Conservation (phyloP, 2,113 vertebrate genomes). For the Charadrius vociferus region DNA sequence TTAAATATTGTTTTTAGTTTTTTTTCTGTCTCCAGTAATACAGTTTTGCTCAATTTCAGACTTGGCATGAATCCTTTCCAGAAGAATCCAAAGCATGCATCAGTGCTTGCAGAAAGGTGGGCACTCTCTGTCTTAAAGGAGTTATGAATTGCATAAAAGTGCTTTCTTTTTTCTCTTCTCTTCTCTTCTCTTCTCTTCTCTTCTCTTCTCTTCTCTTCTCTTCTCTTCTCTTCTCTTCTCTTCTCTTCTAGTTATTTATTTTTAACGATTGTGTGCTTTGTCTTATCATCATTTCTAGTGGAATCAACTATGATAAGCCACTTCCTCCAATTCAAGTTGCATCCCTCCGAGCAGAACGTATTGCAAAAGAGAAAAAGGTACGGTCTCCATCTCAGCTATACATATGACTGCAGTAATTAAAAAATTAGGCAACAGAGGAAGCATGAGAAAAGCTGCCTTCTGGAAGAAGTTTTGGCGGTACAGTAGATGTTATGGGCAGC, state of each 20-base stretch:
- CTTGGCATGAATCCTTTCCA: slow-evolving; percentile 95
- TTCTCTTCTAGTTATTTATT: neutral
- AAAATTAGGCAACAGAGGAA: neutral
- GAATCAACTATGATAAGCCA: slow-evolving; percentile 92
- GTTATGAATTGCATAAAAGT: neutral
- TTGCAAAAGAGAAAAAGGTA: slow-evolving; percentile 93
- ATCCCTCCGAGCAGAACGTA: slow-evolving; percentile 89
- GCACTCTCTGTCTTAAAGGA: neutral
- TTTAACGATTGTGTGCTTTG: neutral
- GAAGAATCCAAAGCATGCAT: slow-evolving; percentile 94
- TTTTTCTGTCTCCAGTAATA: slow-evolving; percentile 15
- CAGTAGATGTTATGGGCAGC: neutral
- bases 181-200: too few relatives aligned
- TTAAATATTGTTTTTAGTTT: neutral
- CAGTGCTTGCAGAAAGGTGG: slow-evolving; percentile 90
- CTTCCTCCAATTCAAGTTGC: slow-evolving; percentile 91
- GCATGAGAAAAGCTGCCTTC: neutral
- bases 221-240: neutral
- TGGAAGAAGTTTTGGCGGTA: neutral
- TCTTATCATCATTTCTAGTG: slow-evolving; percentile 70
- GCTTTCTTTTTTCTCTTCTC: too few relatives aligned
- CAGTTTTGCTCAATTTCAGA: slow-evolving; percentile 67
- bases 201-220: too few relatives aligned
- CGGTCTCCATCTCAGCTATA: neutral
- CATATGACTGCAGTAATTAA: neutral